Conservation (phyloP, 2,888 invertebrate genomes). For the Stenolophus ochropezus region DNA sequence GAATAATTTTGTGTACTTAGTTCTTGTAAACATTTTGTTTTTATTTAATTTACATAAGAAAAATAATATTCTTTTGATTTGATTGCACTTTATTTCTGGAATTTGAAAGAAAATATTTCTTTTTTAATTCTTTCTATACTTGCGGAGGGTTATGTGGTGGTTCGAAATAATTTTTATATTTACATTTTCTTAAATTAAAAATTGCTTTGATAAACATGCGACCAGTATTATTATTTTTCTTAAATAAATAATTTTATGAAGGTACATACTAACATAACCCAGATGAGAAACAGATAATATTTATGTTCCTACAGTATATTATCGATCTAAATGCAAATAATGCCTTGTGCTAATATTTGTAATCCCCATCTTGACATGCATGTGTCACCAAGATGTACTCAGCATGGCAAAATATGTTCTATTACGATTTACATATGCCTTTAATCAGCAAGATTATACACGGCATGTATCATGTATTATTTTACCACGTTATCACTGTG, state of each 20-base stretch:
- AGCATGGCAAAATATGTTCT: constrained; percentile 24
- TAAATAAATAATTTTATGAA: background rate
- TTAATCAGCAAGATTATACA: constrained; percentile 8
- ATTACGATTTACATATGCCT: background rate
- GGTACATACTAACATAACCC: background rate
- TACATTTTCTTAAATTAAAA: too few relatives aligned
- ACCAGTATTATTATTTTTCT: too few relatives aligned
- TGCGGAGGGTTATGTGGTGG: too few relatives aligned
- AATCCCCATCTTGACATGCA: constrained; percentile 30
- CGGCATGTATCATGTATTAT: background rate
- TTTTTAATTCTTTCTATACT: too few relatives aligned
- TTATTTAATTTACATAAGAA: too few relatives aligned
- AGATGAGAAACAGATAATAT: constrained; percentile 13
- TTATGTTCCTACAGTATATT: constrained; percentile 11
- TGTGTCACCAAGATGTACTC: constrained; percentile 21
- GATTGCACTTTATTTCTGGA: too few relatives aligned
- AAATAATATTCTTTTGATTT: too few relatives aligned
- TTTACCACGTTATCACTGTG: background rate
- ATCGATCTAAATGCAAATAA: constrained; percentile 29
- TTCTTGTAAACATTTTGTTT: too few relatives aligned
- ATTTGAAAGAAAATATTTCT: too few relatives aligned
- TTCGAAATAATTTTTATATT: too few relatives aligned
- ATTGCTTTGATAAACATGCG: background rate
- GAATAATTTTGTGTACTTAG: too few relatives aligned
- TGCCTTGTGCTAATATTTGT: constrained; percentile 21